Conservation (phyloP, 2,797 vertebrate species). For the Pyrocephalus nanus region DNA sequence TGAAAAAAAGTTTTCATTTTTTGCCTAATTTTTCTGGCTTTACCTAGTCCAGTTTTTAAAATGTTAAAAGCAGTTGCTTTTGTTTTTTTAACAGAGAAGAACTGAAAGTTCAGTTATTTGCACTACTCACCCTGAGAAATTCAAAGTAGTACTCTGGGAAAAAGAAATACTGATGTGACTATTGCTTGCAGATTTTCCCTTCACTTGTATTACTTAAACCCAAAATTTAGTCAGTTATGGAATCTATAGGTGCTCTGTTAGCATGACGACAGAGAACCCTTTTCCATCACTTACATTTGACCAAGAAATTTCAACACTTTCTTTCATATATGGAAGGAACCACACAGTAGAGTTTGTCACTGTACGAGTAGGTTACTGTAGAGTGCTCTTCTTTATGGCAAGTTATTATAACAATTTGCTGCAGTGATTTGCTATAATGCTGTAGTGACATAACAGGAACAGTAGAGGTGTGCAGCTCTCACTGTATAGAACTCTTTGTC, state of each 20-base stretch:
- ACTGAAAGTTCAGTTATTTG: not conserved
- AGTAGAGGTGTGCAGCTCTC: not conserved
- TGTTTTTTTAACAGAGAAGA: not conserved
- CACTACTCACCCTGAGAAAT: not conserved
- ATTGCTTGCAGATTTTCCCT: not conserved
- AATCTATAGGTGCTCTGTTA: not conserved
- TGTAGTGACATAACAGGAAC: not conserved
- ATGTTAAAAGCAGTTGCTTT: not conserved
- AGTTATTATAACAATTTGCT: conserved; percentile 11
- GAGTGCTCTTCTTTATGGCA: not conserved
- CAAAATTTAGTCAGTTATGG: not conserved
- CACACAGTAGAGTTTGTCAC: not conserved
- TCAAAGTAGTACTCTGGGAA: not conserved
- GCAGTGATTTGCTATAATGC: not conserved
- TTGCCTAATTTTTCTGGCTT: not conserved
- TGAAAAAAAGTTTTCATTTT: not conserved
- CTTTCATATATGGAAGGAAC: not conserved
- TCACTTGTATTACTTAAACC: not conserved
- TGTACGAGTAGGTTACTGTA: not conserved
- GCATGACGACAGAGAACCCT: not conserved
- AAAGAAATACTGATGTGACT: not conserved
- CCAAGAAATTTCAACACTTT: not conserved
- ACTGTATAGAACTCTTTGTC: not conserved
- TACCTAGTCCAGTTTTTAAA: not conserved
- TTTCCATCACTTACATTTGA: not conserved